Evolutionary conservation across 2,113 vertebrate genomes (phyloP).

Genomic region (Columbina picui): DNA sequence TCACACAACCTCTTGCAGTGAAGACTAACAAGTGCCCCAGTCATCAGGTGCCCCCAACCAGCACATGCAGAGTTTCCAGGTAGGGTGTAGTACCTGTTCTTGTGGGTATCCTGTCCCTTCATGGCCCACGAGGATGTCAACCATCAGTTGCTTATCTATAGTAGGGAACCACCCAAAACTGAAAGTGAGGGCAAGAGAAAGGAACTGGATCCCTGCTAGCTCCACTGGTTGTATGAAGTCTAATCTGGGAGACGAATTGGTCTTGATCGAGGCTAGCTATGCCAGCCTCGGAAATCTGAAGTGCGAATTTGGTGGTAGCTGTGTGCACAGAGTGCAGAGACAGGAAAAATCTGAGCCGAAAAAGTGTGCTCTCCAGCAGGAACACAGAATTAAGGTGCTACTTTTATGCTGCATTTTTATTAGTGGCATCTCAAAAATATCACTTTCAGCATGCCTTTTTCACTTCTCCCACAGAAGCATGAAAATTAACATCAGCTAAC

Average conservation of each 20-base stretch:
- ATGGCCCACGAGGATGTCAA: not conserved
- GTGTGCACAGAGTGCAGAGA: not conserved
- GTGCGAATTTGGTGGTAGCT: not conserved
- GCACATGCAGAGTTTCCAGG: not conserved
- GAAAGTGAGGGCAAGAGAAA: not conserved
- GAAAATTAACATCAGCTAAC: constrained; percentile 59
- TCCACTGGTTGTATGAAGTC: not conserved
- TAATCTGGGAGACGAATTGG: not conserved
- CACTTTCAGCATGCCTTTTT: constrained; percentile 57
- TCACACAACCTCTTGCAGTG: not conserved
- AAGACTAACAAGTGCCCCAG: fast-evolving
- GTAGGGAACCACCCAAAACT: not conserved
- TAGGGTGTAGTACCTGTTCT: not conserved
- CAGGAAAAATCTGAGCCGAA: not conserved
- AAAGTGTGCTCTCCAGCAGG: not conserved
- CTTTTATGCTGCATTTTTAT: constrained; percentile 62
- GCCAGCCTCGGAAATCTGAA: not conserved
- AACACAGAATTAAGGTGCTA: constrained; percentile 37
- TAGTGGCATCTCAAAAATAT: constrained; percentile 60
- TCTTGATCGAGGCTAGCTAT: not conserved
- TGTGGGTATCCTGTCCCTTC: not conserved
- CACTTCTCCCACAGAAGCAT: constrained; percentile 65
- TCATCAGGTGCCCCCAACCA: not conserved
- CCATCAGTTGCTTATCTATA: not conserved
- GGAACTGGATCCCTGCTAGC: not conserved